Percentiles rank a stretch among this genome's conserved stretches.
phyloP scores from a whole-genome alignment of 2,113 vertebrate species.

The Malurus cyaneus region DNA sequence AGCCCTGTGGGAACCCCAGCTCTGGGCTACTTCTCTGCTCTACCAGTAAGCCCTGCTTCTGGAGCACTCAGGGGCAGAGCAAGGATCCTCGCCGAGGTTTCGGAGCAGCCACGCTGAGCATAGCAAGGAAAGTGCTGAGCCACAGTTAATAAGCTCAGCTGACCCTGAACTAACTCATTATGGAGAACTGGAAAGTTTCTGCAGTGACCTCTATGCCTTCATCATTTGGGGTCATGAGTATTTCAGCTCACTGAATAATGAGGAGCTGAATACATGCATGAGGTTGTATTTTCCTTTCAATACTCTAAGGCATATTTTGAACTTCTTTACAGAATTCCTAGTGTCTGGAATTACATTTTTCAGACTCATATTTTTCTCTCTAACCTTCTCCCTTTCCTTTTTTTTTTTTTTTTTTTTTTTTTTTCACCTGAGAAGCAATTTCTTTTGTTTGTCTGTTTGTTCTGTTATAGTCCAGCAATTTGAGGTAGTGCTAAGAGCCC shows the following conservation, averaged over 20 bases:
- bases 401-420: no score
- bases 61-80: not conserved
- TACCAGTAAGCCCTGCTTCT: not conserved
- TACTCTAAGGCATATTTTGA: not conserved
- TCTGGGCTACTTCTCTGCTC: not conserved
- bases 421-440: not conserved
- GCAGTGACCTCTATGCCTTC: not conserved
- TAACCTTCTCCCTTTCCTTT: fast-evolving
- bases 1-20: not conserved
- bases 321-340: not conserved
- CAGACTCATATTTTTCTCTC: not conserved
- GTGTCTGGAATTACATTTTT: not conserved
- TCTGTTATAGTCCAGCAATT: not conserved
- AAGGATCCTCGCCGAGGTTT: not conserved
- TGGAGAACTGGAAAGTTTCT: not conserved
- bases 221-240: not conserved
- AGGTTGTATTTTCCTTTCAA: not conserved
- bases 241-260: not conserved
- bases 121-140: not conserved
- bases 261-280: not conserved
- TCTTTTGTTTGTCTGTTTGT: not conserved
- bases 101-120: not conserved
- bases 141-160: conserved; percentile 36
- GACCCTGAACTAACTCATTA: conserved; percentile 35
- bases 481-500: not conserved